A percentile compares a stretch with the other conserved stretches of the same genome.
phyloP scores from a whole-genome alignment of 2,113 vertebrate genomes.

The Cryptomyrus ogoouensis region DNA sequence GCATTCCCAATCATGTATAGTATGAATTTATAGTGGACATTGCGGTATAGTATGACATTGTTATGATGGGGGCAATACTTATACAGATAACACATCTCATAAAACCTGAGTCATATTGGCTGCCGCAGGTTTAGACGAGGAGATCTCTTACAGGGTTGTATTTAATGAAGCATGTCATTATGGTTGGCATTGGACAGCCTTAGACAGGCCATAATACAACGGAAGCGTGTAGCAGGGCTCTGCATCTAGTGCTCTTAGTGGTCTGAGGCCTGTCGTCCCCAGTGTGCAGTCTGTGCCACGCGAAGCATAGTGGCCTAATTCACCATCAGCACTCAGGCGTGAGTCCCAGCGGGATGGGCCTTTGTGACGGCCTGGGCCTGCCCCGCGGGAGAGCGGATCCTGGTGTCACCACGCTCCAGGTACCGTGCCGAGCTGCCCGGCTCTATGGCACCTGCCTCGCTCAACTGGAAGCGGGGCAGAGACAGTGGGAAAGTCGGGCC shows the following conservation, averaged over 20 bases:
- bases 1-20: not conserved
- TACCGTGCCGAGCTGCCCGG: not conserved
- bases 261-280: not conserved
- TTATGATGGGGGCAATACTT: not conserved
- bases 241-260: not conserved
- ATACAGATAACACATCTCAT: constrained; percentile 15
- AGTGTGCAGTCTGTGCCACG: not conserved
- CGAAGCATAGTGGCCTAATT: constrained; percentile 39
- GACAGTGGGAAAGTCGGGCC: not conserved
- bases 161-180: constrained; percentile 1
- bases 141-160: not conserved
- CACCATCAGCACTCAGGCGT: constrained; percentile 33
- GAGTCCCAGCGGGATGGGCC: constrained; percentile 24
- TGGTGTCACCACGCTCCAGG: not conserved
- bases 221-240: not conserved
- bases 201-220: not conserved
- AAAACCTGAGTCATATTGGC: not conserved
- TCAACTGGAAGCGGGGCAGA: constrained; percentile 35
- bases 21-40: not conserved
- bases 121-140: not conserved
- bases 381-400: not conserved
- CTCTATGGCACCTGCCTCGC: constrained; percentile 29
- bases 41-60: not conserved
- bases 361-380: constrained; percentile 17
- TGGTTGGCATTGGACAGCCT: not conserved